Evolutionary conservation across 1,140 invertebrate genomes (phyloP).

Genomic region (Drosophila bipectinata): DNA sequence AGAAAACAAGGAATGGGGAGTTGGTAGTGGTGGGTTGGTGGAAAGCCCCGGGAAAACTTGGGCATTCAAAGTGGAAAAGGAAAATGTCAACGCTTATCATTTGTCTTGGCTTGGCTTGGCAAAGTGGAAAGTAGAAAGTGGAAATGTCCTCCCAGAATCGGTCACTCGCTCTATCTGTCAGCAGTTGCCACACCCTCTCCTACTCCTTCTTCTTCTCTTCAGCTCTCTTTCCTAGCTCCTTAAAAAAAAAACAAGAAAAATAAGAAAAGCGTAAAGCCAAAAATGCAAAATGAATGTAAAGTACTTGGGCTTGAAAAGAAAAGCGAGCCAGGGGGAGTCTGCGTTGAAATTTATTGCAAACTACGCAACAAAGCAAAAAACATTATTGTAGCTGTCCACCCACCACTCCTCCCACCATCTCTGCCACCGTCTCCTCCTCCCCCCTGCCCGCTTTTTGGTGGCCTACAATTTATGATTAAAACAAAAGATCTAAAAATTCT

Average conservation of each 20-base stretch:
- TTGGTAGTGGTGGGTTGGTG: no score
- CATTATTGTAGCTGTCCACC: slow-evolving; percentile 43
- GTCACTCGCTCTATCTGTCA: slow-evolving; percentile 45
- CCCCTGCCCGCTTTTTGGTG: not conserved
- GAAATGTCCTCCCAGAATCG: slow-evolving; percentile 1
- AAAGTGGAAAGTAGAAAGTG: slow-evolving; percentile 23
- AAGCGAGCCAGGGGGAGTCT: slow-evolving; percentile 6
- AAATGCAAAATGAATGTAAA: slow-evolving; percentile 79
- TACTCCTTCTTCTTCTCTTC: no score
- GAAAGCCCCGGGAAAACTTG: slow-evolving; percentile 9
- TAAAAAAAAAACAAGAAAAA: not conserved
- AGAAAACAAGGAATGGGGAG: not conserved
- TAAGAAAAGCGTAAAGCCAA: slow-evolving; percentile 48
- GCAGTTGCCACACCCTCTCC: slow-evolving; percentile 1
- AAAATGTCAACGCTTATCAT: slow-evolving; percentile 63
- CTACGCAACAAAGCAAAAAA: slow-evolving; percentile 51
- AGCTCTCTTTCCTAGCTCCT: not conserved
- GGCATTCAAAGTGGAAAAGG: slow-evolving; percentile 15
- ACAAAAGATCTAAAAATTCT: slow-evolving; percentile 68
- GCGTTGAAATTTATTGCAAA: slow-evolving; percentile 70
- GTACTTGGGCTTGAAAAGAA: slow-evolving; percentile 15
- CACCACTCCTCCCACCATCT: not conserved
- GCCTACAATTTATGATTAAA: slow-evolving; percentile 70
- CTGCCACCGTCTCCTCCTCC: not conserved
- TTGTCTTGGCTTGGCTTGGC: slow-evolving; percentile 51